Base-by-base conservation (phyloP, 1,140 invertebrate species). In the Tetramorium alpestre region DNA sequence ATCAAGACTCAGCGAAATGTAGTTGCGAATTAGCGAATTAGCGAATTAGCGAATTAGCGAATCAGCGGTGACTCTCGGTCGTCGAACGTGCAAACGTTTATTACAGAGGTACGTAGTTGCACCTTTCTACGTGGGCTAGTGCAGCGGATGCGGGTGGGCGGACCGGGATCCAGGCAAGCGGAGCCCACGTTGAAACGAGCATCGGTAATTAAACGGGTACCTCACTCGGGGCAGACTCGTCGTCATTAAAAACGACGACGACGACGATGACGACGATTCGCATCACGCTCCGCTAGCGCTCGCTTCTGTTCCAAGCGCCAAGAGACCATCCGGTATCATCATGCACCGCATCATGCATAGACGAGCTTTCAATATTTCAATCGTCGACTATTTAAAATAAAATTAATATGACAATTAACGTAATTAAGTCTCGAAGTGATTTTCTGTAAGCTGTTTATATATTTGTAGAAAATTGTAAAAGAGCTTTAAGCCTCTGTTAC, bases 71-170 rank as follows among this genome's bases (percentile, higher is more conserved):
- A 64, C 16, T 77, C 58, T 82, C 11, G 70, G 13, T 51, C 10
- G 18, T 69, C 49, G 47, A 33, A 38, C 38, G 54, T 54, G 41
- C 65, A 73, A 60, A 60, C 16, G 62, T 47, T 72, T 82, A 89
- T n/a, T 82, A 89, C 13, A 49, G 16, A 16, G 80, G 51, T 72
- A 85, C 60, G 22, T 73, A 33, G 72, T 87, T 67, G 77, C 84
- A 90, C 87, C 88, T 89, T 90, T 90, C 64, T 73, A 87, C 88
- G 88, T 89, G 69, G 88, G 88, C 76, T 76, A 89, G 70, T 62
- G 47, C 87, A 86, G 88, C 93, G 92, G 93, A 94, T 94, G 91
- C 91, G 90, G 90, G 93, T 94, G 92, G 93, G 93, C 93, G 93
- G 90, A 90, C 90, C 89, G 90, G 60, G 62, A 64, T 64, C 22